Base-by-base conservation (phyloP, 2,113 vertebrate genomes). In the Geococcyx californianus region DNA sequence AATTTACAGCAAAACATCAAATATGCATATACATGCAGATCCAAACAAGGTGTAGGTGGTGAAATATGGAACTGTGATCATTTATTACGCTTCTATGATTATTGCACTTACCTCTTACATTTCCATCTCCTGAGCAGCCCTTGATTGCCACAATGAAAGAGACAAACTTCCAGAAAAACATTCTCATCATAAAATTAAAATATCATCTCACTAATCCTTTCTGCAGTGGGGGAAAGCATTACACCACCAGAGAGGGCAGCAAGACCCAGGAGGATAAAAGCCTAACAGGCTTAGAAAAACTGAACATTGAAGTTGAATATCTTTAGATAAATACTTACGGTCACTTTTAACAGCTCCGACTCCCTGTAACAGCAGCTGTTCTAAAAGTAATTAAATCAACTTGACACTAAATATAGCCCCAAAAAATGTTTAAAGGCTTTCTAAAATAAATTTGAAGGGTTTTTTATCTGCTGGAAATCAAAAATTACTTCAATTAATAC, bases 401-500 rank as follows among this genome's bases (percentile, higher is more conserved):
- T 96, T 86, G 79, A 90, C 69, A 58, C 96, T 96, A 97, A 95
- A 96, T 94, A 96, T 96, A 97, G 92, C 9, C 79, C 24, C 8
- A n/a, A 89, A 59, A 91, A 95, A 86, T 84, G 29, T 93, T 95
- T 93, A 90, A 95, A 96, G 73, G 70, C 80, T 96, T 95, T 93
- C 93, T 92, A 96, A 96, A 96, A 93, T 94, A 93, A 95, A 96
- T 96, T 94, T 96, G 90, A 97, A 88, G 90, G 33, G 49, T 18
- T 94, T 92, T 95, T 96, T 93, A 92, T 88, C 58, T 94, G 40
- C 10, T 60, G 72, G 26, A 95, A 96, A 90, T 95, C 74, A 95
- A 85, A 97, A 92, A 96, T 96, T 97, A 96, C 94, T 94, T 94
- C 94, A 96, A 86, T 94, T 95, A 97, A 93, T 96, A 93, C 17